Evolutionary conservation across 2,797 vertebrate species (phyloP).

Genomic region (Kryptolebias ocellatus): DNA sequence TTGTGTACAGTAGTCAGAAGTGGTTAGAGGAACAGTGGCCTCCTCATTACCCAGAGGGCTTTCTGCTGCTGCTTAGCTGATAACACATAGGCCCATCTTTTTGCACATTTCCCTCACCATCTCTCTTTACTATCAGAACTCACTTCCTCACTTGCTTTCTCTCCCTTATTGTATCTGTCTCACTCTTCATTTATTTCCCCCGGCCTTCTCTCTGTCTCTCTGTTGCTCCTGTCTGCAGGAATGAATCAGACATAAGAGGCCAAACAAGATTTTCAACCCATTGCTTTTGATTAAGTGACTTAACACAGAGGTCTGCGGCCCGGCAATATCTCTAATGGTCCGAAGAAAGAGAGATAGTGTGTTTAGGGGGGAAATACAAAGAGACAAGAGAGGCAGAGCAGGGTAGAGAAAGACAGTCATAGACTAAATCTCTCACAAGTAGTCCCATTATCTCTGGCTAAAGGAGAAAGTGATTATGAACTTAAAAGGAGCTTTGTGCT

Average conservation of each 20-base stretch:
- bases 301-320: constrained; percentile 94
- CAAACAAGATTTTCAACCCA: constrained; percentile 99
- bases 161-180: constrained; percentile 65
- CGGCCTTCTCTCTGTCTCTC: constrained; percentile 68
- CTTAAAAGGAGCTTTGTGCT: constrained; percentile 77
- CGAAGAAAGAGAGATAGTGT: constrained; percentile 89
- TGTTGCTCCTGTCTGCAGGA: constrained; percentile 93
- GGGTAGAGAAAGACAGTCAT: constrained; percentile 48
- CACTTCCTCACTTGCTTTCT: constrained; percentile 63
- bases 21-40: constrained; percentile 80
- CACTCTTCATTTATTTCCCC: constrained; percentile 69
- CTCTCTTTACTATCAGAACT: constrained; percentile 64
- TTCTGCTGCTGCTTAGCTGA: constrained; percentile 96
- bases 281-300: constrained; percentile 99
- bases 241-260: constrained; percentile 96
- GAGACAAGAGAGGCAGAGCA: constrained; percentile 36
- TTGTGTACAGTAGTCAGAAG: constrained; percentile 81
- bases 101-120: constrained; percentile 46
- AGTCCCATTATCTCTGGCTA: constrained; percentile 91
- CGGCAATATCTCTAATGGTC: constrained; percentile 98
- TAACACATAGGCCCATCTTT: constrained; percentile 91
- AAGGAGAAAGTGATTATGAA: constrained; percentile 85
- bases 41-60: constrained; percentile 87
- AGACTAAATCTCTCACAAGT: constrained; percentile 75
- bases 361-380: constrained; percentile 74